A percentile compares a stretch with the other conserved stretches of the same genome.
Evolutionary conservation across 2,113 vertebrate genomes (phyloP).

Genomic region (Embiotoca jacksoni): DNA sequence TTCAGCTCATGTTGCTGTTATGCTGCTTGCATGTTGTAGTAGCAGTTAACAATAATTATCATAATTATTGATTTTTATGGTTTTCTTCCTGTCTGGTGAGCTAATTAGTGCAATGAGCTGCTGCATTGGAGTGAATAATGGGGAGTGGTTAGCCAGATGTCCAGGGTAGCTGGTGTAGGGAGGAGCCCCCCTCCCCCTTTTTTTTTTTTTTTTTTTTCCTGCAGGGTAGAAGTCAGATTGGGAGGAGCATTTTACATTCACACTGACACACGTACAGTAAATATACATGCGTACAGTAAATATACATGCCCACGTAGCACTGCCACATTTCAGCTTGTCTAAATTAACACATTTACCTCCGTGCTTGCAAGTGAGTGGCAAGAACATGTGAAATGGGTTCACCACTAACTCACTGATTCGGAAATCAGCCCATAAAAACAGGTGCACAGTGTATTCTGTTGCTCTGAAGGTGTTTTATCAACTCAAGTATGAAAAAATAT

Average conservation of each 20-base stretch:
- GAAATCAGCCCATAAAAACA: no score
- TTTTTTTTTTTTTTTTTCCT: conserved; percentile 9
- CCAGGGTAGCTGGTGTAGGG: conserved; percentile 17
- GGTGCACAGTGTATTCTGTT: no score
- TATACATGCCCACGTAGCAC: neutral
- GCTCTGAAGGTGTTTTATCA: no score
- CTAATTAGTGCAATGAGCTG: conserved; percentile 39
- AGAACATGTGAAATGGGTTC: no score
- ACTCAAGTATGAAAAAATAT: no score
- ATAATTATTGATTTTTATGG: neutral
- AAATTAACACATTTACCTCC: neutral
- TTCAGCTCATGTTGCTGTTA: neutral
- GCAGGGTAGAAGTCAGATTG: conserved; percentile 15
- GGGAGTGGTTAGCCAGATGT: conserved; percentile 51
- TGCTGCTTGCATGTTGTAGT: neutral
- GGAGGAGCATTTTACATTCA: neutral
- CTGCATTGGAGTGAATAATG: conserved; percentile 27
- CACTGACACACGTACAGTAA: neutral
- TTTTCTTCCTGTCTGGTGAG: conserved; percentile 28
- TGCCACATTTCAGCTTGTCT: neutral
- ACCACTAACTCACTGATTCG: no score
- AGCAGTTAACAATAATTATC: conserved; percentile 9
- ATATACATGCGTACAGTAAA: neutral
- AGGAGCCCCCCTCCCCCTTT: neutral
- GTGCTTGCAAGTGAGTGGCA: neutral